A percentile compares a stretch with the other conserved stretches of the same genome.
Evolutionary conservation across 2,113 vertebrate genomes (phyloP).

Genomic region (Dicerorhinus sumatrensis): DNA sequence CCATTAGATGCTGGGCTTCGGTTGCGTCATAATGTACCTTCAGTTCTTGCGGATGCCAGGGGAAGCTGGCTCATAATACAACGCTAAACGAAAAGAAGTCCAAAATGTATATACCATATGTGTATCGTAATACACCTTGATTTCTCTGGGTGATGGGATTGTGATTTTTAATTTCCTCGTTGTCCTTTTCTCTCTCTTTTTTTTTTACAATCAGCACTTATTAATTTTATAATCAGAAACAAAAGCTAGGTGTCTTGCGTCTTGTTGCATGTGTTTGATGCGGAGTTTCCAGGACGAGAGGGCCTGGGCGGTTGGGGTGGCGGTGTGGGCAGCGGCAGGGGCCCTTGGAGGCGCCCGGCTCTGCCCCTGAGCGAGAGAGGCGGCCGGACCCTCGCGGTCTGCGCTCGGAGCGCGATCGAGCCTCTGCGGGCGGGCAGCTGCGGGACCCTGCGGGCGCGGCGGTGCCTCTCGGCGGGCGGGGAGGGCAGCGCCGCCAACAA

Average conservation of each 20-base stretch:
- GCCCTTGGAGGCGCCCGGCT: accelerated
- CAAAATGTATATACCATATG: background rate
- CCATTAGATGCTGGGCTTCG: background rate
- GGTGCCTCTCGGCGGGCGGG: accelerated
- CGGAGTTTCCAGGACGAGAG: background rate
- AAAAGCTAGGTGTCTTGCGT: background rate
- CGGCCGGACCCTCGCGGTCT: background rate
- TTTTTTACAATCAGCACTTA: background rate
- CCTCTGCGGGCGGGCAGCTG: no score
- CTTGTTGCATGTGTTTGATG: background rate
- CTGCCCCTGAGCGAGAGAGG: accelerated
- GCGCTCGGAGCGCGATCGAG: accelerated
- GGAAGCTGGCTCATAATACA: background rate
- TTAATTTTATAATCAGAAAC: background rate
- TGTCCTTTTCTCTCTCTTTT: background rate
- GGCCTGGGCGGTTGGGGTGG: background rate
- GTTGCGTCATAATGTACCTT: background rate
- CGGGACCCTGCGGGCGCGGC: accelerated
- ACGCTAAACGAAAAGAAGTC: background rate
- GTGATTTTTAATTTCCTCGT: background rate
- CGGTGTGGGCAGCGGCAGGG: accelerated
- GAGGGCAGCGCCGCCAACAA: accelerated
- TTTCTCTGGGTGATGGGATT: background rate
- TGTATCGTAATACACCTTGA: background rate
- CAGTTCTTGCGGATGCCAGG: background rate